Evolutionary conservation across 92 coral and sea anemone genomes (phyloP).

Genomic region (Porites evermanni): DNA sequence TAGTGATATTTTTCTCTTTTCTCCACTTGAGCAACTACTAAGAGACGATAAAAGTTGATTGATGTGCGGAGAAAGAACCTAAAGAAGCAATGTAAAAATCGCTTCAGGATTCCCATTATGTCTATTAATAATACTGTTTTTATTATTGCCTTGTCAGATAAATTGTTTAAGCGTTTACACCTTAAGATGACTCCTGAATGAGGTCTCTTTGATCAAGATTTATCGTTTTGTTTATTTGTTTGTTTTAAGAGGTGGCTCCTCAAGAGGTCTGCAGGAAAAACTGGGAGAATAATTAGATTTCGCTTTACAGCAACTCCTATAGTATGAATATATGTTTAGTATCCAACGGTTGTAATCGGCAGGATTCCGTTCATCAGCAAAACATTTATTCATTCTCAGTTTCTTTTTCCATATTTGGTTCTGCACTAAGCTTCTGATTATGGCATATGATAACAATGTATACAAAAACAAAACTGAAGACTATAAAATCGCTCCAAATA

Average conservation of each 20-base stretch:
- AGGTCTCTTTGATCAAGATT: too few species aligned
- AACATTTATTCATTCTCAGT: background rate
- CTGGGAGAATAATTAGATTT: background rate
- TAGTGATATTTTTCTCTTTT: too few species aligned
- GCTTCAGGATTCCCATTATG: background rate
- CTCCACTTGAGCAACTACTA: too few species aligned
- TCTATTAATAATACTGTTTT: background rate
- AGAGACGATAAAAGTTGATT: too few species aligned
- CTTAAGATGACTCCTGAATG: too few species aligned
- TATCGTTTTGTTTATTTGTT: too few species aligned
- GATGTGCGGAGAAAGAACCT: too few species aligned
- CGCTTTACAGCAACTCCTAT: background rate
- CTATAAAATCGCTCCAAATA: too few species aligned
- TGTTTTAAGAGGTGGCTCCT: background rate
- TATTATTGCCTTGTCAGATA: background rate
- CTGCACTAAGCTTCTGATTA: background rate
- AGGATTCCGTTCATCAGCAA: background rate
- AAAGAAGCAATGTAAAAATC: too few species aligned
- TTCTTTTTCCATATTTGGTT: slow-evolving; percentile 33
- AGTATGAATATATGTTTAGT: background rate
- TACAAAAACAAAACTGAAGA: too few species aligned
- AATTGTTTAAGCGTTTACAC: background rate
- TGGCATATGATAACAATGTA: too few species aligned
- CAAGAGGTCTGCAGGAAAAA: background rate
- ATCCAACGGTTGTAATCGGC: background rate